Evolutionary conservation across 2,113 vertebrate species (phyloP).

Genomic region (Piprites chloris): DNA sequence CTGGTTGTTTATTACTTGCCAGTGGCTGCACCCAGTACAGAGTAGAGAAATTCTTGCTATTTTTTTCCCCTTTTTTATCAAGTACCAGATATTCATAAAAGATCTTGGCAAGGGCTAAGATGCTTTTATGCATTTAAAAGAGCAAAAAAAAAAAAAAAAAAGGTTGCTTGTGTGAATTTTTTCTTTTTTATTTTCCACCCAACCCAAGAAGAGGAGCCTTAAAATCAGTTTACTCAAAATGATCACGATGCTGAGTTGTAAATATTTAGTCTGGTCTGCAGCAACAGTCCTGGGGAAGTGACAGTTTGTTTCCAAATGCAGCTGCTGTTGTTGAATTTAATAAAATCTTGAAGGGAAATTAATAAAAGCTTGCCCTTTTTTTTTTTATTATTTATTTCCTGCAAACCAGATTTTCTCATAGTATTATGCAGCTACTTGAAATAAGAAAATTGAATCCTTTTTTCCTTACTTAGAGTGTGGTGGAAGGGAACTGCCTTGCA

Average conservation of each 20-base stretch:
- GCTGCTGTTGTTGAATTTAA: not conserved
- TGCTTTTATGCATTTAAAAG: not conserved
- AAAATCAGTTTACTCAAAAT: not conserved
- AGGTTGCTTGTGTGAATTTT: rapidly evolving
- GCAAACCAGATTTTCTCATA: not conserved
- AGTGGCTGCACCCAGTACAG: not conserved
- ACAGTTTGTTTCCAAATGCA: not conserved
- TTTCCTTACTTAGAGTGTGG: not conserved
- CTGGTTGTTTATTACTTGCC: not conserved
- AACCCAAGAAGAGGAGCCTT: not conserved
- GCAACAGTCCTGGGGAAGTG: not conserved
- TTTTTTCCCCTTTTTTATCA: not conserved
- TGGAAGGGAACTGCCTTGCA: not conserved
- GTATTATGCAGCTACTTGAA: not conserved
- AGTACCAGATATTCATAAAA: not conserved
- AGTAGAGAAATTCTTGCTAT: not conserved
- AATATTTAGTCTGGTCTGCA: not conserved
- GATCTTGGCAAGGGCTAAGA: not conserved
- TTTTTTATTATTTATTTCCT: not conserved
- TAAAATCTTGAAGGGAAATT: not conserved
- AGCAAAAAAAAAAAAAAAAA: no score
- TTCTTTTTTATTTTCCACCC: not conserved
- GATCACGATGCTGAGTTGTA: not conserved
- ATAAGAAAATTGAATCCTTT: not conserved
- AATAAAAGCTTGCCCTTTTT: not conserved